phyloP scores from a whole-genome alignment of 92 coral and sea anemone genomes.

The Umimayanthus chanpuru region DNA sequence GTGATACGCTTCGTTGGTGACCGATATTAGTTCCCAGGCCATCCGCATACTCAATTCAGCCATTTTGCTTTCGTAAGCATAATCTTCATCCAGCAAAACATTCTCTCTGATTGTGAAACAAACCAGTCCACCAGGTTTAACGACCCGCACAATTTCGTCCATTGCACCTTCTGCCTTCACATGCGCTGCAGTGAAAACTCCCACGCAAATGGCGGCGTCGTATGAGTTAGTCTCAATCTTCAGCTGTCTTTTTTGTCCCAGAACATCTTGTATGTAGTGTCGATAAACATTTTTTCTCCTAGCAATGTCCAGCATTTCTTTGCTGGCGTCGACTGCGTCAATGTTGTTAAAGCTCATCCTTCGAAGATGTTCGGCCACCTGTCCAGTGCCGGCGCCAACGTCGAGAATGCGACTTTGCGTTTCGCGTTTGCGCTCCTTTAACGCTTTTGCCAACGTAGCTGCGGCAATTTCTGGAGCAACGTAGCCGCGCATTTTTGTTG shows the following conservation, averaged over 20 bases:
- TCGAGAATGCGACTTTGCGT: slow-evolving; percentile 72
- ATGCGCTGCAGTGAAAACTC: slow-evolving; percentile 81
- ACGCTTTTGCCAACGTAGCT: slow-evolving; percentile 58
- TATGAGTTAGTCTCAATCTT: slow-evolving; percentile 60
- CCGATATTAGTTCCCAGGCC: slow-evolving; percentile 78
- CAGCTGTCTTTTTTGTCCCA: slow-evolving; percentile 57
- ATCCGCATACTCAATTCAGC: slow-evolving; percentile 61
- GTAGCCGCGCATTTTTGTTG: slow-evolving; percentile 65
- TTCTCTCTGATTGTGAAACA: slow-evolving; percentile 91
- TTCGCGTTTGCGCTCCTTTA: slow-evolving; percentile 56
- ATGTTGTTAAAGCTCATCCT: slow-evolving; percentile 72
- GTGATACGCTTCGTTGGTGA: slow-evolving; percentile 74
- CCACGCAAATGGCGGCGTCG: slow-evolving; percentile 84
- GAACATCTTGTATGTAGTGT: slow-evolving; percentile 47
- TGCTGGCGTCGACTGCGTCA: slow-evolving; percentile 85
- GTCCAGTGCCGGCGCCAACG: slow-evolving; percentile 93
- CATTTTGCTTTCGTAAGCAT: slow-evolving; percentile 84
- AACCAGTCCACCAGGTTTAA: slow-evolving; percentile 82
- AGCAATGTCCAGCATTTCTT: slow-evolving; percentile 75
- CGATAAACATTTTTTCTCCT: slow-evolving; percentile 71
- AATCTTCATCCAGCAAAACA: slow-evolving; percentile 68
- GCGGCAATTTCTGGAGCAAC: slow-evolving; percentile 77
- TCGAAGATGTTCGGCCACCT: slow-evolving; percentile 73
- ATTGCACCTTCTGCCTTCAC: slow-evolving; percentile 89
- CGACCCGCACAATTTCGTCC: slow-evolving; percentile 95